phyloP scores from a whole-genome alignment of 2,113 vertebrate species.

The Aptenodytes forsteri region DNA sequence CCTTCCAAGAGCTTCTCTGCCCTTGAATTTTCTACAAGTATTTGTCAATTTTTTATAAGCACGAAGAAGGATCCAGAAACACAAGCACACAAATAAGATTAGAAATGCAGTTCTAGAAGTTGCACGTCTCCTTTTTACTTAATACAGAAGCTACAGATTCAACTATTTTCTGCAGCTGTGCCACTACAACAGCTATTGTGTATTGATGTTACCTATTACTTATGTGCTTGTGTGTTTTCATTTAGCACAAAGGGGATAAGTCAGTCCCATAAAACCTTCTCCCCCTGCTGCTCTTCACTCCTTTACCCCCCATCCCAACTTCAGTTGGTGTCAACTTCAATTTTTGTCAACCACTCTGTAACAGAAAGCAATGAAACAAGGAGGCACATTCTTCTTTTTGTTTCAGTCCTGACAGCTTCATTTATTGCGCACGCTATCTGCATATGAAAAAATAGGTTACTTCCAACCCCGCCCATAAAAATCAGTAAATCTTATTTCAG shows the following conservation, averaged over 20 bases:
- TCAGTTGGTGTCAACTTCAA: neutral
- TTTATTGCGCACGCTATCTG: neutral
- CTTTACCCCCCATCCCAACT: neutral
- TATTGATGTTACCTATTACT: neutral
- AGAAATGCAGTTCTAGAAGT: neutral
- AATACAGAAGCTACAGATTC: neutral
- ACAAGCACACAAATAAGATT: neutral
- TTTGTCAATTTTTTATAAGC: neutral
- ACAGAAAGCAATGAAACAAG: neutral
- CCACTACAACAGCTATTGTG: neutral
- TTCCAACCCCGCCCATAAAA: neutral
- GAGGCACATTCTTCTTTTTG: neutral
- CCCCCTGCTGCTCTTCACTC: neutral
- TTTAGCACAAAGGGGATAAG: neutral
- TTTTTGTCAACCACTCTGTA: neutral
- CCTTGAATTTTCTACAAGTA: neutral
- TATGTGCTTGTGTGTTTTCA: neutral
- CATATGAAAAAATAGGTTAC: neutral
- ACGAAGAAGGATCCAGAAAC: neutral
- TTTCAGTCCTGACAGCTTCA: neutral
- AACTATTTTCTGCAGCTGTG: neutral
- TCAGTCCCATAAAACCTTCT: neutral
- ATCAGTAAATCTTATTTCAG: neutral
- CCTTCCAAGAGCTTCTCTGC: neutral
- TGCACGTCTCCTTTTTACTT: neutral